These are phyloP conservation scores for Rotaria socialis DNA, from an alignment of 2,888 invertebrate genomes.

Conservation along the genomic window DNA sequence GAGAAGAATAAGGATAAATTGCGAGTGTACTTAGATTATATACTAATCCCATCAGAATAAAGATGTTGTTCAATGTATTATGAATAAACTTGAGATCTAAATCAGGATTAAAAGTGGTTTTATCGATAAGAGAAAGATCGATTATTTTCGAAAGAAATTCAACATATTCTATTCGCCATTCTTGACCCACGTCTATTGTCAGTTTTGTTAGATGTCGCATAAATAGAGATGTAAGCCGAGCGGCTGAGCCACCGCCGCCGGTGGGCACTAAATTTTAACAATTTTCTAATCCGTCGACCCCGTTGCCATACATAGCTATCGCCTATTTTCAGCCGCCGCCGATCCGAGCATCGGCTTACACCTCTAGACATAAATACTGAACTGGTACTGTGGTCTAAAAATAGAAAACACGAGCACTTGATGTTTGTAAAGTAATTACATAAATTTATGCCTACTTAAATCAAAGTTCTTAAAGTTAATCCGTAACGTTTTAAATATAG, in stretches of 20 bases:
- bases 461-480: no score
- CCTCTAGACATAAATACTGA: background rate
- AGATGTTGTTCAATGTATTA: background rate
- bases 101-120: background rate
- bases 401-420: background rate
- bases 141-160: background rate
- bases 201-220: background rate
- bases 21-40: background rate
- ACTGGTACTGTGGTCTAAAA: background rate
- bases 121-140: background rate
- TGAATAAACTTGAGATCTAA: background rate
- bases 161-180: background rate
- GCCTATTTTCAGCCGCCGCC: no score
- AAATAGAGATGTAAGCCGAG: no score
- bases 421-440: no score
- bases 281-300: no score
- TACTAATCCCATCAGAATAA: background rate
- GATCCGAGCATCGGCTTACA: no score
- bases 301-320: no score
- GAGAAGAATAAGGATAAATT: background rate
- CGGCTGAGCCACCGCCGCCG: no score
- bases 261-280: no score
- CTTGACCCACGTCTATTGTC: background rate
- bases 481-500: no score
- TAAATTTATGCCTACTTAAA: no score